phyloP scores from a whole-genome alignment of 2,113 vertebrate genomes.

The Melozone crissalis region DNA sequence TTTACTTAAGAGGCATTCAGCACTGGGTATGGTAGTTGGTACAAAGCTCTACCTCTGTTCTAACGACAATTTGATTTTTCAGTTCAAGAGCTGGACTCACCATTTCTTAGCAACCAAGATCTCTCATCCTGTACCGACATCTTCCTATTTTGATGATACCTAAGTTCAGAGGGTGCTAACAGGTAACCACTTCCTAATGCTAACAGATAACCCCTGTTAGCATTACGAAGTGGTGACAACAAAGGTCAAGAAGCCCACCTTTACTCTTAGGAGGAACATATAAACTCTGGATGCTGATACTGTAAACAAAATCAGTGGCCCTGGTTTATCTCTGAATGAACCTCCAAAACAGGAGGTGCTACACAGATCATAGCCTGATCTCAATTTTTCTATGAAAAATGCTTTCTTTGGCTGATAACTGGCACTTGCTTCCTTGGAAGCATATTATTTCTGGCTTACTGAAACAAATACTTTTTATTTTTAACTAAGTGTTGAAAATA shows the following conservation, averaged over 20 bases:
- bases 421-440: not conserved
- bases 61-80: not conserved
- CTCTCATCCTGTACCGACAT: not conserved
- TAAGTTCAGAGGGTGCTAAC: not conserved
- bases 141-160: not conserved
- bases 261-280: not conserved
- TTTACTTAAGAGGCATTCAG: not conserved
- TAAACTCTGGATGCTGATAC: not conserved
- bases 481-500: not conserved
- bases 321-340: not conserved
- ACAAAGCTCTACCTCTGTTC: not conserved
- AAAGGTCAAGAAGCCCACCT: not conserved
- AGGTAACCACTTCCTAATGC: too few relatives aligned
- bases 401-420: not conserved
- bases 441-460: not conserved
- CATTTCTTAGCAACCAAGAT: not conserved
- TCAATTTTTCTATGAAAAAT: not conserved
- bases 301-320: not conserved
- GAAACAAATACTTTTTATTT: not conserved
- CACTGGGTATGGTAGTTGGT: not conserved
- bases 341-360: not conserved
- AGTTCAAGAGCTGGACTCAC: not conserved
- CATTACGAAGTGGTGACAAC: not conserved
- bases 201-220: not conserved
- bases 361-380: not conserved